Evolutionary conservation across 2,113 vertebrate species (phyloP).

Genomic region (western clawed frog (Xenopus tropicalis)): DNA sequence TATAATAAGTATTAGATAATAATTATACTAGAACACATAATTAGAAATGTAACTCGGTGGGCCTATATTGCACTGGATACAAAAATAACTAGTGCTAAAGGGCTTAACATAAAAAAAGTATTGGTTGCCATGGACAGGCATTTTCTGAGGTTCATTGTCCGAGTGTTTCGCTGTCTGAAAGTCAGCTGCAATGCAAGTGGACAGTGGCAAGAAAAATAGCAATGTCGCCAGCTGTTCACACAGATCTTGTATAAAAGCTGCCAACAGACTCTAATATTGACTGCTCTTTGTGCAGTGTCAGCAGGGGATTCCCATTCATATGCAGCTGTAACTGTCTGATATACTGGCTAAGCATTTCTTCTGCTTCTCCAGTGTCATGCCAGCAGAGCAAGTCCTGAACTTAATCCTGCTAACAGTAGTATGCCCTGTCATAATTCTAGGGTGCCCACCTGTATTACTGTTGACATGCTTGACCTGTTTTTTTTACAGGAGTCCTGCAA

Average conservation of each 20-base stretch:
- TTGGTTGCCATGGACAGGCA: neutral
- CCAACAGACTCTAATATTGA: constrained; percentile 6
- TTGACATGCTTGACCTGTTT: neutral
- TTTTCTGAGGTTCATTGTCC: neutral
- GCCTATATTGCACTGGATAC: no score
- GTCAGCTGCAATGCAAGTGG: constrained; percentile 6
- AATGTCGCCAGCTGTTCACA: constrained; percentile 6
- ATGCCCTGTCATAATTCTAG: neutral
- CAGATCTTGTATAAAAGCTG: neutral
- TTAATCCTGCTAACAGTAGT: neutral
- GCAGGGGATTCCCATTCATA: constrained; percentile 21
- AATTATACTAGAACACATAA: no score
- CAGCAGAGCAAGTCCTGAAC: neutral
- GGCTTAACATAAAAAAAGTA: no score
- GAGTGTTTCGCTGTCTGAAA: neutral
- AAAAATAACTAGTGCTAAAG: no score
- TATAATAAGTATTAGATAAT: no score
- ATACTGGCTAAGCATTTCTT: neutral
- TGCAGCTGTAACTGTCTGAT: constrained; percentile 9
- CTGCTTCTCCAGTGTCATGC: neutral
- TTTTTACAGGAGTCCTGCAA: neutral
- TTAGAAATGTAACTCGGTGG: no score
- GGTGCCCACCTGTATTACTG: neutral
- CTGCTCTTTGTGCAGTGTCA: constrained; percentile 9
- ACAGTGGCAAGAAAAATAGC: neutral